phyloP scores from a whole-genome alignment of 2,888 invertebrate species.

The Lithodes maja region DNA sequence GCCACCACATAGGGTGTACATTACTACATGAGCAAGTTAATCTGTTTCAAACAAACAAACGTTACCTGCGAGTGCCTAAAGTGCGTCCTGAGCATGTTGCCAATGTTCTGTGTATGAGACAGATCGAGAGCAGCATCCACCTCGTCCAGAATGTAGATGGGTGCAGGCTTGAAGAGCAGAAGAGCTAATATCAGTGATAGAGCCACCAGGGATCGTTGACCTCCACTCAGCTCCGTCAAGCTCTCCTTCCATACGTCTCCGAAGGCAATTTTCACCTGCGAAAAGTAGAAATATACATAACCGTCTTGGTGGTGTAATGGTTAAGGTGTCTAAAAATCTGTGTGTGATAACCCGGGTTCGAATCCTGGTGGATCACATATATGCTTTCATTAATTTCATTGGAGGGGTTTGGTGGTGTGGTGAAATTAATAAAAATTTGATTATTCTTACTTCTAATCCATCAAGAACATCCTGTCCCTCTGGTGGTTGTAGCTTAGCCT shows the following conservation, averaged over 20 bases:
- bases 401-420: no score
- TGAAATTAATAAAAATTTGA: no score
- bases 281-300: no score
- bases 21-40: no score
- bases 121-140: slow-evolving; percentile 98
- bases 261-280: slow-evolving; percentile 87
- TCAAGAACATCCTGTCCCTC: slow-evolving; percentile 84
- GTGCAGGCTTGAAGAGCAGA: slow-evolving; percentile 97
- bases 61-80: slow-evolving; percentile 89
- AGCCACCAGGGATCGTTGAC: slow-evolving; percentile 96
- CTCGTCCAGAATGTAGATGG: slow-evolving; percentile 98
- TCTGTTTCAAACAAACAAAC: background rate
- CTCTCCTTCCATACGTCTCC: slow-evolving; percentile 97
- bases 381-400: no score
- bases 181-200: slow-evolving; percentile 96
- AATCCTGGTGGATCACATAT: no score
- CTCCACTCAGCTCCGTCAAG: slow-evolving; percentile 95
- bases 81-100: slow-evolving; percentile 92
- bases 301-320: no score
- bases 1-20: no score
- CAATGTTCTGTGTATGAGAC: slow-evolving; percentile 99
- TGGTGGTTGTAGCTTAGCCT: slow-evolving; percentile 88
- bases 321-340: no score
- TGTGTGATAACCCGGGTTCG: no score
- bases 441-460: slow-evolving; percentile 85